Evolutionary conservation across 1,140 invertebrate species (phyloP), one percentile per base, ranked within the genome.

Genomic region (Leucophenga varia): DNA sequence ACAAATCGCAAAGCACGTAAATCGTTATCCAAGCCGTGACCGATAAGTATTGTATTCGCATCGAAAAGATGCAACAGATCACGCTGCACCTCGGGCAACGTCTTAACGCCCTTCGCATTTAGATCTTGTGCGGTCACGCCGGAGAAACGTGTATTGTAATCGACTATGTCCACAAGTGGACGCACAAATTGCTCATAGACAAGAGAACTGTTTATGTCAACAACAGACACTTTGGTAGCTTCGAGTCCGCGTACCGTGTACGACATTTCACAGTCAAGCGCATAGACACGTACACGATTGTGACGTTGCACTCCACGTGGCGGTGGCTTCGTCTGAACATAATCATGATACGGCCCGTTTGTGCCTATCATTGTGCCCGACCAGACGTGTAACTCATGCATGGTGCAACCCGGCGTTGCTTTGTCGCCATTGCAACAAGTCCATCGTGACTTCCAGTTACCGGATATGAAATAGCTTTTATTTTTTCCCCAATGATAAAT

Each of bases 21-120:
- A 79, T 99, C 97, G 72, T 93, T 96, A 54, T 98, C 95, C 28
- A 99, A 77, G 6, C 88, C 90, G 75, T 99, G 97, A 0, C 97
- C 97, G 37, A 99, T 86, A 0, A 99, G 76, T 37, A 98, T 91
- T 0, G 93, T 93, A 43, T 95, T 86, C 2, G 83, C 82, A 34
- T 82, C 80, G 42, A 97, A 84, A 38, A 94, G 82, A 17, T 81
- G 80, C 44, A 90, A 78, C 10, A 98, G 74, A 51, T 93, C 90
- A 17, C 83, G 83, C 68, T 97, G 95, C 1, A 97, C 93, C 57
- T 95, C 85, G 38, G 73, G 58, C 2, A 95, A 65, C 1, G 79
- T 83, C 67, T 87, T 91, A 12, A 79, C 83, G 3, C 57, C 60
- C 2, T 70, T 67, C 18, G 57, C 20, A 51, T 72, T 76, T 57